phyloP scores from a whole-genome alignment of 2,888 invertebrate species.

The Agrilus cyanescens region DNA sequence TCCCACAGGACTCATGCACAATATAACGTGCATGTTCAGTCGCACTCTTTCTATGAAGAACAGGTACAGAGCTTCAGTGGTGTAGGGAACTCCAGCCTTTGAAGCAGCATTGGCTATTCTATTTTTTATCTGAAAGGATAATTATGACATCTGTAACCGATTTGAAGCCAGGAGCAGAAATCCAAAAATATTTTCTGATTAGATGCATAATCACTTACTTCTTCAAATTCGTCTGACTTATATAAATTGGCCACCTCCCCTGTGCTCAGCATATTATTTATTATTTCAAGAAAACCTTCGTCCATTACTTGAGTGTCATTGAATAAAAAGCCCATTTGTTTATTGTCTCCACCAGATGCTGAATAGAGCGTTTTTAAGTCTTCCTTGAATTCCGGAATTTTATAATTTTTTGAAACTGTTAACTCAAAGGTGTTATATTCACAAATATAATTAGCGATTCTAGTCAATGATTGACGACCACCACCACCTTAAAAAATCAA shows the following conservation, averaged over 20 bases:
- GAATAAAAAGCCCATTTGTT: conserved; percentile 69
- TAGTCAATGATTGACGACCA: conserved; percentile 69
- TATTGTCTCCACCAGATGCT: conserved; percentile 61
- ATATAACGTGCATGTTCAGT: conserved; percentile 63
- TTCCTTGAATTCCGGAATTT: conserved; percentile 63
- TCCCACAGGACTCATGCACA: conserved; percentile 85
- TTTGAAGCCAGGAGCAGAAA: too few relatives aligned
- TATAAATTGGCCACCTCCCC: conserved; percentile 84
- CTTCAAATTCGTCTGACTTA: conserved; percentile 80
- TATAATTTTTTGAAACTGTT: conserved; percentile 67
- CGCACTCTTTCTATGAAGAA: conserved; percentile 70
- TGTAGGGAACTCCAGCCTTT: conserved; percentile 44
- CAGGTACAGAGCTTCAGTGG: conserved; percentile 57
- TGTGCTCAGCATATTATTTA: conserved; percentile 78
- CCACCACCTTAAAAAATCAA: conserved; percentile 51
- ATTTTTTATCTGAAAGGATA: conserved; percentile 36
- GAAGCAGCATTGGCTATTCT: conserved; percentile 46
- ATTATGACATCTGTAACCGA: conserved; percentile 5
- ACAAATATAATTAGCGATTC: conserved; percentile 68
- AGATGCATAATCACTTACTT: conserved; percentile 43
- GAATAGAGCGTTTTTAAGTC: conserved; percentile 69
- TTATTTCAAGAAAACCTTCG: conserved; percentile 74
- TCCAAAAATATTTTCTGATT: too few relatives aligned
- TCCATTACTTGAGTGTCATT: conserved; percentile 77
- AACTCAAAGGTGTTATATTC: conserved; percentile 69